A percentile compares a stretch with the other conserved stretches of the same genome.
phyloP scores from a whole-genome alignment of 2,797 vertebrate genomes.

The Gastrophryne carolinensis region DNA sequence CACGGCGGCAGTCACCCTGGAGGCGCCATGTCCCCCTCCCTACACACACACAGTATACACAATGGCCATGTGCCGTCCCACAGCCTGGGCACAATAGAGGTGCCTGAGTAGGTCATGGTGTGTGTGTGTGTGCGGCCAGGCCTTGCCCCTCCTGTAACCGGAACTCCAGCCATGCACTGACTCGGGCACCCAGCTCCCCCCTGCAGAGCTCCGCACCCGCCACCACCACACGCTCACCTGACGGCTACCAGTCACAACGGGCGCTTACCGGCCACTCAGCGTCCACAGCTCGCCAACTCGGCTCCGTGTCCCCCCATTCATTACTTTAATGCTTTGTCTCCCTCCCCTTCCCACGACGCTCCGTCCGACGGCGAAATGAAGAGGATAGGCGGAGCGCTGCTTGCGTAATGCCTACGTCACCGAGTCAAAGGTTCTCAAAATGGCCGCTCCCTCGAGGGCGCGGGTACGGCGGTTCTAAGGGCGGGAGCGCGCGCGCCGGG shows the following conservation, averaged over 20 bases:
- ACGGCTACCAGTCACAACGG: neutral
- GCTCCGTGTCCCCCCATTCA: constrained; percentile 45
- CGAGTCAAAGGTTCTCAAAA: constrained; percentile 59
- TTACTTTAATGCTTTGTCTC: constrained; percentile 84
- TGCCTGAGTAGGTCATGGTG: neutral
- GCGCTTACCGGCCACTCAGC: neutral
- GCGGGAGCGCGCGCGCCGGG: neutral
- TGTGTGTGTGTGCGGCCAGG: constrained; percentile 7
- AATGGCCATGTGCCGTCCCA: neutral
- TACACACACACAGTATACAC: neutral
- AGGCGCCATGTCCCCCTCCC: neutral
- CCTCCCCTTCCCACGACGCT: constrained; percentile 64
- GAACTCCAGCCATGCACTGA: constrained; percentile 21
- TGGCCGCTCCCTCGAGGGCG: constrained; percentile 39
- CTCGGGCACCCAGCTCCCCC: neutral
- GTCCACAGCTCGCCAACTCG: neutral
- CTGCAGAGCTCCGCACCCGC: no score
- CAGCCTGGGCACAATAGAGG: neutral
- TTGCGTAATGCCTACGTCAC: constrained; percentile 75
- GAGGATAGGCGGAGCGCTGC: constrained; percentile 70
- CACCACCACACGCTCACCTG: constrained; percentile 30
- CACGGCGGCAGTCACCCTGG: no score
- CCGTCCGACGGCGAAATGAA: constrained; percentile 70
- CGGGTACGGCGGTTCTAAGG: neutral
- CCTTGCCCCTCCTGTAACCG: constrained; percentile 17